phyloP scores from a whole-genome alignment of 2,888 invertebrate species.

The Smittia sp. region DNA sequence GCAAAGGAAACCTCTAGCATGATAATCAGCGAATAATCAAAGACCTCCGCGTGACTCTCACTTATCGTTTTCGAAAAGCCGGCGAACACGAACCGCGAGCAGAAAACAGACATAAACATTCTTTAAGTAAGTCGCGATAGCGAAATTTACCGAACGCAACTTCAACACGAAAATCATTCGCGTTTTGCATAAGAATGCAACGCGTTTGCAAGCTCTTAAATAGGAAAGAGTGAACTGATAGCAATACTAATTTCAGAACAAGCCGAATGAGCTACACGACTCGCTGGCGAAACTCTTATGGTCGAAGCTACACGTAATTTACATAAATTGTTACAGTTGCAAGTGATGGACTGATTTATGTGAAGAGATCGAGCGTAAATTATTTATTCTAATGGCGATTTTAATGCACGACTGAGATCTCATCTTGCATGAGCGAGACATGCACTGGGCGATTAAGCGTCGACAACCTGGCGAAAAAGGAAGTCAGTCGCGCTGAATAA shows the following conservation, averaged over 20 bases:
- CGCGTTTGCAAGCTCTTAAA: background rate
- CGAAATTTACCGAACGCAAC: background rate
- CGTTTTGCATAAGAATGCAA: slow-evolving; percentile 10
- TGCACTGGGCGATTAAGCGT: no score
- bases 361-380: background rate
- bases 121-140: background rate
- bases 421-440: no score
- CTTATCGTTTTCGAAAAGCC: slow-evolving; percentile 18
- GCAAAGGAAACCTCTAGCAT: background rate
- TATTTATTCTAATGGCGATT: slow-evolving; percentile 3
- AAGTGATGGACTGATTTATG: slow-evolving; percentile 28
- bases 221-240: slow-evolving; percentile 3
- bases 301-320: background rate
- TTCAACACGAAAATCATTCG: background rate
- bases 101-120: background rate
- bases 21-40: background rate
- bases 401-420: background rate
- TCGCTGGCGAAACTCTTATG: background rate
- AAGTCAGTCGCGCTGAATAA: no score
- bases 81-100: background rate
- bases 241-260: slow-evolving; percentile 17
- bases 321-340: slow-evolving; percentile 25
- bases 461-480: no score
- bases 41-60: background rate
- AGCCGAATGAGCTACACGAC: background rate